Percentiles rank a stretch among this genome's conserved stretches.
These are phyloP conservation scores for Palythoa caribaeorum DNA, from an alignment of 92 coral and sea anemone species.

Conservation along the genomic window DNA sequence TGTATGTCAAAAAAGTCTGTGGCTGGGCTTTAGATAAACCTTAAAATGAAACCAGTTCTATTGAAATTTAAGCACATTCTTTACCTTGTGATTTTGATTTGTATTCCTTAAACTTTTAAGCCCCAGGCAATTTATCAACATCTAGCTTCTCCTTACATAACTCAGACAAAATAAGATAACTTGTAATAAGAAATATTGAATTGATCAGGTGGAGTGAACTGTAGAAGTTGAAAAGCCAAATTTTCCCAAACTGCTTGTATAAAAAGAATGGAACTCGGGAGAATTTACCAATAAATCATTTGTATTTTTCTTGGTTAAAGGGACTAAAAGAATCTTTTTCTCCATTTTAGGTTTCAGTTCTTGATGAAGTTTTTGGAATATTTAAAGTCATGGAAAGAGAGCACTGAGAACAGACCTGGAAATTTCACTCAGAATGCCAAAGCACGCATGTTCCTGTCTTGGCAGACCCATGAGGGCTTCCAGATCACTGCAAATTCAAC, in stretches of 20 bases:
- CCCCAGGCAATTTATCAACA: background rate
- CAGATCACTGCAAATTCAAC: constrained; percentile 58
- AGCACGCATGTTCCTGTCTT: constrained; percentile 60
- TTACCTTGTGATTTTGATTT: background rate
- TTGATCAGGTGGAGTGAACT: background rate
- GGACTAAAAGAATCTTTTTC: background rate
- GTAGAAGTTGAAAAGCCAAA: too few relatives aligned
- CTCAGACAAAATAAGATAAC: background rate
- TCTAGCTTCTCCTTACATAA: background rate
- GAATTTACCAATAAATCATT: background rate
- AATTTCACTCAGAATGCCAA: constrained; percentile 58
- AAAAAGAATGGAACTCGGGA: background rate
- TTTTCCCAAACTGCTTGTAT: background rate
- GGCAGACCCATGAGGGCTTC: constrained; percentile 66
- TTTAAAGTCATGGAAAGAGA: constrained; percentile 52
- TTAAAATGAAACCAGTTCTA: background rate
- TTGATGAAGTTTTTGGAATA: constrained; percentile 52
- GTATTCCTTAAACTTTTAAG: background rate
- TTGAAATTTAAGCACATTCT: background rate
- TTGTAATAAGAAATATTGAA: background rate
- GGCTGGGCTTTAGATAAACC: background rate
- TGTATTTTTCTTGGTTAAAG: background rate
- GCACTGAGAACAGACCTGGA: constrained; percentile 61
- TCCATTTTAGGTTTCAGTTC: constrained; percentile 51
- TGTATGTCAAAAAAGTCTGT: background rate